Conservation (phyloP, 2,113 vertebrate genomes). For the Brachionichthys hirsutus region DNA sequence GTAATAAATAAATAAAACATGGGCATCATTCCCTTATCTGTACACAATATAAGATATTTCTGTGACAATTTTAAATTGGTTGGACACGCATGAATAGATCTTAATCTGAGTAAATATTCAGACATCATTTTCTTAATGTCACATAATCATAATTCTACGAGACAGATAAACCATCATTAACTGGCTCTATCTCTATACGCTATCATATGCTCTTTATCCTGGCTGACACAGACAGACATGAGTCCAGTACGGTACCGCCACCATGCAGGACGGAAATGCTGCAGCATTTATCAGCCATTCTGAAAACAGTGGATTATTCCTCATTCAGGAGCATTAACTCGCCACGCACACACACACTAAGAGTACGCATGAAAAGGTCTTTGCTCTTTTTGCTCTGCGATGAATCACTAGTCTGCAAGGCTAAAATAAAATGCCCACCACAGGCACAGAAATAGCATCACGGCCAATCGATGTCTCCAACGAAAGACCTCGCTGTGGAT, state of each 20-base stretch:
- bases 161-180: conserved; percentile 20
- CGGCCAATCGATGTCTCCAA: conserved; percentile 53
- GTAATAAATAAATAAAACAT: no score
- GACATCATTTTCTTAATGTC: conserved; percentile 17
- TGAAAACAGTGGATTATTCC: conserved; percentile 58
- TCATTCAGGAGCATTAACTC: conserved; percentile 44
- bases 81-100: background rate
- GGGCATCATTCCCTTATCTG: background rate
- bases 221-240: conserved; percentile 26
- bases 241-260: conserved; percentile 27
- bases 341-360: conserved; percentile 7
- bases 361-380: conserved; percentile 44
- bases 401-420: conserved; percentile 54
- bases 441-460: conserved; percentile 60
- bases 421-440: conserved; percentile 59
- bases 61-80: background rate
- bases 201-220: background rate
- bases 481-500: conserved; percentile 36
- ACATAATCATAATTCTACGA: conserved; percentile 7
- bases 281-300: conserved; percentile 50
- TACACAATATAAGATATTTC: no score
- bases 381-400: conserved; percentile 41
- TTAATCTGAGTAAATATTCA: conserved; percentile 25
- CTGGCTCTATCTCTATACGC: conserved; percentile 11
- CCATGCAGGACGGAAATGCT: conserved; percentile 22